Evolutionary conservation across 2,113 vertebrate species (phyloP), one percentile per base, ranked within the genome.

Genomic region (Daphoenositta chrysoptera): DNA sequence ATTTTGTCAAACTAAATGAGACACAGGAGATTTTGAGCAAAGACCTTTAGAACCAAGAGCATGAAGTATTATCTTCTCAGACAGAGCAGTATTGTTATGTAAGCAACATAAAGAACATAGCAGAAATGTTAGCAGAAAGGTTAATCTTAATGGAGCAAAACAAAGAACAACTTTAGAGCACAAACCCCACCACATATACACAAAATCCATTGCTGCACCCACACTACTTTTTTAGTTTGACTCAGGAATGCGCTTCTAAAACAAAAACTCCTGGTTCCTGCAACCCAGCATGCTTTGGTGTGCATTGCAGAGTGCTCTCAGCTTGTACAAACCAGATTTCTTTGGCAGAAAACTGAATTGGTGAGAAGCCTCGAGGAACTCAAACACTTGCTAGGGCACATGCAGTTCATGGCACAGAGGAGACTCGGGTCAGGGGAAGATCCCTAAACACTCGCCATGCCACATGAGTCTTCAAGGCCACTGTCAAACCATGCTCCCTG

Each of bases 1-100:
- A 87, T 80, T 90, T 85, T 75, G 75, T 82, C 73, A 79, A 79
- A 85, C n/a, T n/a, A 79, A 85, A 93, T 73, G 70, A 93, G 57
- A 53, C 75, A 60, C 17, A 50, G 42, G 45, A 85, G 45, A 90
- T 80, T 85, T 69, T 83, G 63, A 92, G 71, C 44, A 68, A 83
- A 91, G 79, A 88, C 54, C 39, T 83, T 88, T 77, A 86, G 22
- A 92, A 76, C 22, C 35, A 77, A 80, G 39, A 73, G 54, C 58
- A 90, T 37, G n/a, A 85, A 94, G 39, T 28, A 85, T 47, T 91
- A 82, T 61, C 37, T 82, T 91, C 48, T 79, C n/a, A 48, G 57
- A 76, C 13, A 71, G 60, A 87, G 20, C 68, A 57, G n/a, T n/a
- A 40, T 13, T 73, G 60, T 84, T 96, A 87, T 50, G 24, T 66